Evolutionary conservation across 2,113 vertebrate genomes (phyloP).

Genomic region (Harpagus bidentatus): DNA sequence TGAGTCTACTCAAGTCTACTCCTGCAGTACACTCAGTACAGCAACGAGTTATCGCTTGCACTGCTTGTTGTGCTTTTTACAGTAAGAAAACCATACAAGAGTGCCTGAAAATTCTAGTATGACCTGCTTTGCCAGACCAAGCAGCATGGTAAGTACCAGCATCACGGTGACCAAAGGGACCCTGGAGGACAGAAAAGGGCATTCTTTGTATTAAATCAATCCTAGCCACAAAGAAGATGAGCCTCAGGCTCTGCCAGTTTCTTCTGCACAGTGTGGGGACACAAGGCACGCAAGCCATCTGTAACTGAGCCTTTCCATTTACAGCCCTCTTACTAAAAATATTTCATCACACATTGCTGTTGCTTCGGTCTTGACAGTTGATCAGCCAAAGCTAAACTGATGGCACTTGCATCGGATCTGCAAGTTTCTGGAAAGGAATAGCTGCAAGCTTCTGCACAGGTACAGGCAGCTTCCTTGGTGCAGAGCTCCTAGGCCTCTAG

Average conservation of each 20-base stretch:
- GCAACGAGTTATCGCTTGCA: not conserved
- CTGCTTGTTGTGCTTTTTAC: not conserved
- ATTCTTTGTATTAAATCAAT: not conserved
- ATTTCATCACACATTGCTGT: not conserved
- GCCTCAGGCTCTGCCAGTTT: not conserved
- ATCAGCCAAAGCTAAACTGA: not conserved
- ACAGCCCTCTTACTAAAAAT: not conserved
- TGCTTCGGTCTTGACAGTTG: not conserved
- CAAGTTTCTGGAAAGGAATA: not conserved
- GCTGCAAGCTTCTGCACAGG: not conserved
- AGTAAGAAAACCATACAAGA: not conserved
- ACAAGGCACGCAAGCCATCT: not conserved
- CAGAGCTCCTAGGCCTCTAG: not conserved
- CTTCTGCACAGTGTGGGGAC: not conserved
- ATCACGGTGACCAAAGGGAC: not conserved
- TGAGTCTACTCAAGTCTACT: not conserved
- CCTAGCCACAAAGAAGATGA: not conserved
- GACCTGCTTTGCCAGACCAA: not conserved
- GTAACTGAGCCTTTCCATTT: not conserved
- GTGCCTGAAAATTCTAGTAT: not conserved
- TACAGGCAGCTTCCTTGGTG: not conserved
- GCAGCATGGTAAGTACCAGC: not conserved
- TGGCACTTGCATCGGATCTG: not conserved
- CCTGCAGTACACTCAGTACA: not conserved
- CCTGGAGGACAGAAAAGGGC: not conserved